Evolutionary conservation across 2,888 invertebrate species (phyloP).

Genomic region (Nasonia oneida): DNA sequence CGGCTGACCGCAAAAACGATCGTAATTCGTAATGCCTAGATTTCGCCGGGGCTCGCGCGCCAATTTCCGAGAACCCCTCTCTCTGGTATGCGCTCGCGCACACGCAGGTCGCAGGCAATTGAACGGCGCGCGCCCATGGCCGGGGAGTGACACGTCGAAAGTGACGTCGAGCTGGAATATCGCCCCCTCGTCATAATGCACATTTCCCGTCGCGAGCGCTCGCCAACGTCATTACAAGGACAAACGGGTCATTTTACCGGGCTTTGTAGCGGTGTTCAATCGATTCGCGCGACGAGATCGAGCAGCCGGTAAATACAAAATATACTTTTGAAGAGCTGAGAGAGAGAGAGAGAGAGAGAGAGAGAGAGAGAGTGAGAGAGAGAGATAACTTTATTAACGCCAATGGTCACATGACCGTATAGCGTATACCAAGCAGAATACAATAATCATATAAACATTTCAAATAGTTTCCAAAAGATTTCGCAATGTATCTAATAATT

Average conservation of each 20-base stretch:
- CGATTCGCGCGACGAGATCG: not conserved
- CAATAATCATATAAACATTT: too few species aligned
- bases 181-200: not conserved
- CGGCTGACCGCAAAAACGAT: constrained; percentile 41
- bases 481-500: too few species aligned
- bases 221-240: not conserved
- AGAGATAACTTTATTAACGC: too few species aligned
- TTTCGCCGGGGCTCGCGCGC: constrained; percentile 23
- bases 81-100: not conserved
- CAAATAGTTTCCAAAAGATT: too few species aligned
- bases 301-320: not conserved
- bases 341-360: not conserved
- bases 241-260: not conserved
- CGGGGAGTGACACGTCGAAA: constrained; percentile 72
- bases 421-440: too few species aligned
- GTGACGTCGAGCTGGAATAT: constrained; percentile 11
- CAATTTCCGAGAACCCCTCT: constrained; percentile 63
- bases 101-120: constrained; percentile 68
- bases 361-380: not conserved
- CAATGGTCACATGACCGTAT: too few species aligned
- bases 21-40: constrained; percentile 39
- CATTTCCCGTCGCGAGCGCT: not conserved
- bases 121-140: constrained; percentile 61
- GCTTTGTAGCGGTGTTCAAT: not conserved
- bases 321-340: not conserved